Evolutionary conservation across 2,888 invertebrate species (phyloP), one percentile per base, ranked within the genome.

Genomic region (Temnothorax rugatulus): DNA sequence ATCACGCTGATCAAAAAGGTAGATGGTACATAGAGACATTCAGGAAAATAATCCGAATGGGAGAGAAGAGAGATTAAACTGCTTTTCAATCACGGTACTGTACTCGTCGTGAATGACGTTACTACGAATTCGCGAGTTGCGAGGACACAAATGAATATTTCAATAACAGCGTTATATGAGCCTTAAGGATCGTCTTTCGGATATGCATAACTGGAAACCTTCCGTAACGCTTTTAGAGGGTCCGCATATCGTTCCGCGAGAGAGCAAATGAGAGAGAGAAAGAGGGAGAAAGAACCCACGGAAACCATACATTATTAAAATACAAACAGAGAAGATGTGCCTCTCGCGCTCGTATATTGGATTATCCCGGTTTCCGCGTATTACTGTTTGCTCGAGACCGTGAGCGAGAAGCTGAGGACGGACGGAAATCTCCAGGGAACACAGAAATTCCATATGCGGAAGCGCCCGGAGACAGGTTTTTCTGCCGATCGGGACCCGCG

Each of bases 401-500:
- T 13, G 77, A 76, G 25, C 38, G 76, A 76, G 29, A n/a, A 34
- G n/a, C 29, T 15, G 44, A 34, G 29, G 77, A 25, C 29, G 54
- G 77, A 69, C 44, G 44, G 69, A 71, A 79, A 79, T 79, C 79
- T 79, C 79, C 15, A 21, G 57, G 34, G 79, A 79, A 79, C 73
- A 69, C 34, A 71, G 71, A 59, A 71, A 79, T 79, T 71, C 79
- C 79, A 79, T 79, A 79, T 79, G 79, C 79, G 79, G 59, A 34
- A 59, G 47, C 79, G 69, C 29, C 44, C 18, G 73, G 71, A 47
- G 79, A 79, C 79, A 71, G 41, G 73, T 79, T 79, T 79, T 79
- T 79, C 71, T 79, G 34, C 34, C 79, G 79, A 79, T 79, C 71
- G 44, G n/a, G 15, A 38, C 52, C 21, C 38, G 68, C 8, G 25